Base-by-base conservation (phyloP, 2,113 vertebrate genomes). In the Engraulis encrasicolus region DNA sequence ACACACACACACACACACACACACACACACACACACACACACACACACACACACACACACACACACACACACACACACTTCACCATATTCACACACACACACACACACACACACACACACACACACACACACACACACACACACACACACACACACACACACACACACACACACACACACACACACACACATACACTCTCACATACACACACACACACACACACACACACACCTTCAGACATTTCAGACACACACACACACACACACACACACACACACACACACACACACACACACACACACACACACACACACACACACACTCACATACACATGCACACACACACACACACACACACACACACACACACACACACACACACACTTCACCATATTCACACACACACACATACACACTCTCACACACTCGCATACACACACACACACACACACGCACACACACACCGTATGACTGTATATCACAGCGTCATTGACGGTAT, bases 41-140 rank as follows among this genome's bases (percentile, higher is more conserved):
- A 66, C 58, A 66, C 23, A 66, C 58, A 66, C 20, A 23, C 6
- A 66, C n/a, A 23, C 58, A 66, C n/a, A 66, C n/a, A 31, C n/a
- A 61, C n/a, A 27, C 58, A 23, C 58, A 66, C 23, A 66, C 58
- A 66, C 58, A 66, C 23, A 66, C 58, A 66, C 20, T 14, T 2
- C 40, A 66, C n/a, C 23, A n/a, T 27, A n/a, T 27, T 23, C n/a
- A 71, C 61, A 66, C 61, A 66, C 61, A 66, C 61, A 66, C 23
- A 66, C 61, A 66, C 61, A 66, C 54, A 61, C 54, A 61, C 54
- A 61, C 54, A 61, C 54, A 61, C 54, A 58, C 54, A 58, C n/a
- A n/a, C n/a, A n/a, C n/a, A n/a, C n/a, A 58, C 54, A 23, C 58
- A 23, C n/a, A 61, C 58, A 61, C 52, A n/a, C 52, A n/a, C 52